Base-by-base conservation (phyloP, 2,113 vertebrate species). In the Oryzias woworae region DNA sequence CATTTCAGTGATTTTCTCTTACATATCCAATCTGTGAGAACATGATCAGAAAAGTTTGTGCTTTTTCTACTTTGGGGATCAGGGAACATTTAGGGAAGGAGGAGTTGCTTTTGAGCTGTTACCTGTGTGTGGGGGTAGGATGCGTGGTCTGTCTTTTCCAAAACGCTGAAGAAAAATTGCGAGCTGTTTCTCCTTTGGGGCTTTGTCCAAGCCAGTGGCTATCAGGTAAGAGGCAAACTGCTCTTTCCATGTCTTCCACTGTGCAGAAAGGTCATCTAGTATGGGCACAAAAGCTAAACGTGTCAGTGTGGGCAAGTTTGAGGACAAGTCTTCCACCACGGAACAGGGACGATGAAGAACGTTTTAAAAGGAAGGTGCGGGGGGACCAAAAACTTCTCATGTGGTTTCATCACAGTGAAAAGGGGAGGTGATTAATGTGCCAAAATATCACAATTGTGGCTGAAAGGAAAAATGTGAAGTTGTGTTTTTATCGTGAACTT, bases 131-230 rank as follows among this genome's bases (percentile, higher is more conserved):
- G 81, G 36, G 75, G 81, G 84, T 81, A 77, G 66, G 80, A 81
- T 78, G 84, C 63, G 65, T 60, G 65, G 85, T 87, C 81, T 87
- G 73, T 86, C 83, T 69, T 69, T 79, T 42, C 73, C 81, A 46
- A 85, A 84, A 72, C 68, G 82, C 49, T 87, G 85, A 45, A 88
- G 88, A 78, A 86, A 87, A 81, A 90, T 73, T 73, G 82, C 83
- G 77, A 85, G 88, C 53, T 86, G 83, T 86, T 87, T 87, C 72
- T 89, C 85, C 83, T 87, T 90, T 77, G 85, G 88, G 65, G 80
- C 86, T 85, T 82, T 87, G 78, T 88, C 85, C 85, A 88, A 87
- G 74, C 85, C 86, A 66, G 80, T 81, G 66, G 82, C 83, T 83
- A 54, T 86, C 68, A 88, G 85, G 78, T 83, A 85, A 72, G 85